These are phyloP conservation scores for Limnephilus rhombicus DNA, from an alignment of 2,888 invertebrate genomes.

Conservation along the genomic window DNA sequence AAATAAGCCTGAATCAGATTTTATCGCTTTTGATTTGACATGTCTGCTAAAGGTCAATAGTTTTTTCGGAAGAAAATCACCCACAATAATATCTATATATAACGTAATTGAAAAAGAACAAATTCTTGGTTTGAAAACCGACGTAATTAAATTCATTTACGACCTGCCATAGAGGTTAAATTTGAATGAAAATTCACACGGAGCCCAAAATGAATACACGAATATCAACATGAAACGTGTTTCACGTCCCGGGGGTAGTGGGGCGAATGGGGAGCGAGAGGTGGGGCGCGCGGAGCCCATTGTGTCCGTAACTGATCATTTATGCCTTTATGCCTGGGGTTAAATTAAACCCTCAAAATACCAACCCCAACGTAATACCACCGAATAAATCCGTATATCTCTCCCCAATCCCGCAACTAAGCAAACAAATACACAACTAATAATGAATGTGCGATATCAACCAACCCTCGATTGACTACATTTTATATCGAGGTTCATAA, in stretches of 20 bases:
- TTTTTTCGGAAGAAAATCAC: not conserved
- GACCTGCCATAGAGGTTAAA: constrained; percentile 20
- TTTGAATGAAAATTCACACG: constrained; percentile 59
- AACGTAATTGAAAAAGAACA: not conserved
- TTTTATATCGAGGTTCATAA: constrained; percentile 45
- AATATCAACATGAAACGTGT: constrained; percentile 53
- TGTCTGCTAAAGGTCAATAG: not conserved
- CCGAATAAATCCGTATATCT: constrained; percentile 60
- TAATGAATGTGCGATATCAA: constrained; percentile 61
- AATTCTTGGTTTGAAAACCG: not conserved
- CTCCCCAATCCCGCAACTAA: constrained; percentile 58
- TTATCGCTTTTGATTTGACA: not conserved
- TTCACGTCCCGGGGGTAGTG: constrained; percentile 23
- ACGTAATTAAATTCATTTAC: constrained; percentile 35
- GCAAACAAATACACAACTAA: constrained; percentile 66
- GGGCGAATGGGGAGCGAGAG: constrained; percentile 12
- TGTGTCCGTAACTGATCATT: constrained; percentile 66
- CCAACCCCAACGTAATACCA: constrained; percentile 61
- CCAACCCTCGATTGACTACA: constrained; percentile 48
- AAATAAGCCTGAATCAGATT: not conserved
- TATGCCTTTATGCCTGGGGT: constrained; percentile 66
- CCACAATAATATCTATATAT: not conserved
- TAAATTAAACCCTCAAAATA: constrained; percentile 66
- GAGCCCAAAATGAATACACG: constrained; percentile 56
- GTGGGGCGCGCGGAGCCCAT: constrained; percentile 61